Conservation (phyloP, 2,888 invertebrate genomes). For the Philereme transversata region DNA sequence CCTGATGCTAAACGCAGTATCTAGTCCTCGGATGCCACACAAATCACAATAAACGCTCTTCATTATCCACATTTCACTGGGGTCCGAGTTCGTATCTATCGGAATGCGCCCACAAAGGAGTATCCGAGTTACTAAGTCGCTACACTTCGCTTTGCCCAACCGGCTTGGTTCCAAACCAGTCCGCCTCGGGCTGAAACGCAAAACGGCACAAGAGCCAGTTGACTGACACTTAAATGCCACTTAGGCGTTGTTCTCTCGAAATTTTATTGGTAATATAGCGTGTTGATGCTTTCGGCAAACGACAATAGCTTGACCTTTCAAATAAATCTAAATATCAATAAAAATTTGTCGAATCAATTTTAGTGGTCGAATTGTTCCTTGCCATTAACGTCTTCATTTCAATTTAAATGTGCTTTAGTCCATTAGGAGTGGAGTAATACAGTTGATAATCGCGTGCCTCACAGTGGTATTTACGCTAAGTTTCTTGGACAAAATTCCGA, state of each 20-base stretch:
- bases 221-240: conserved; percentile 82
- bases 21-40: conserved; percentile 63
- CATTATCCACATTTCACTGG: conserved; percentile 78
- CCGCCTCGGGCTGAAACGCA: conserved; percentile 53
- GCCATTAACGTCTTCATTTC: conserved; percentile 9
- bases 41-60: conserved; percentile 80
- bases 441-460: conserved; percentile 57
- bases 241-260: conserved; percentile 76
- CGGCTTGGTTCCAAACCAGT: conserved; percentile 72
- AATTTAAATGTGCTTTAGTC: conserved; percentile 11
- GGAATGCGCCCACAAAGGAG: conserved; percentile 80
- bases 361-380: conserved; percentile 7
- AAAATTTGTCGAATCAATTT: conserved; percentile 26
- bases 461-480: conserved; percentile 53
- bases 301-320: conserved; percentile 41
- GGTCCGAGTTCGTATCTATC: conserved; percentile 71
- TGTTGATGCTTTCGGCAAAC: conserved; percentile 60
- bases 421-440: conserved; percentile 47
- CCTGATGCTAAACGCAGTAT: conserved; percentile 36
- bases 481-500: conserved; percentile 55
- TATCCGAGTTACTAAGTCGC: conserved; percentile 73
- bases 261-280: conserved; percentile 76
- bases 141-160: conserved; percentile 71
- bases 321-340: conserved; percentile 28
- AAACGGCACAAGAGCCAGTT: conserved; percentile 73